Evolutionary conservation across 2,888 invertebrate species (phyloP).

Genomic region (Calliphora vomitoria): DNA sequence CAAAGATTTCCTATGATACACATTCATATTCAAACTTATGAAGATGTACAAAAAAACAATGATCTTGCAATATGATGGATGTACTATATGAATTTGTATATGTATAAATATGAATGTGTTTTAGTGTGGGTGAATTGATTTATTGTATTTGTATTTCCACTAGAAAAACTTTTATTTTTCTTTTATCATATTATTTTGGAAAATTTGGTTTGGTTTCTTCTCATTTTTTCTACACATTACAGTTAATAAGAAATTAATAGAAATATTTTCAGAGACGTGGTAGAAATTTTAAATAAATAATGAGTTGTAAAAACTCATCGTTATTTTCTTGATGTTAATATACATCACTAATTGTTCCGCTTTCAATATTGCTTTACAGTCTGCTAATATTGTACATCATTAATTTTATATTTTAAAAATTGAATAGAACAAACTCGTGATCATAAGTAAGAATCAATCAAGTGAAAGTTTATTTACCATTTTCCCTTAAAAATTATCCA

Average conservation of each 20-base stretch:
- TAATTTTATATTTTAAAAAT: no score
- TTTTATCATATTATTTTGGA: slow-evolving; percentile 48
- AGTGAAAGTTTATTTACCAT: no score
- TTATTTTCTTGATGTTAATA: no score
- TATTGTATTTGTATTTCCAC: slow-evolving; percentile 40
- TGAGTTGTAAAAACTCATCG: background rate
- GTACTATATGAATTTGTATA: background rate
- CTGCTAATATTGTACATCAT: no score
- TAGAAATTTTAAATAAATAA: background rate
- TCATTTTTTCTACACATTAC: background rate
- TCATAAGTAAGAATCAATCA: no score
- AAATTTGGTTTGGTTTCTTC: slow-evolving; percentile 33
- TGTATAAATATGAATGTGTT: background rate
- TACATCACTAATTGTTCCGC: no score
- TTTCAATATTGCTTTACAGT: no score
- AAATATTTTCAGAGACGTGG: slow-evolving; percentile 10
- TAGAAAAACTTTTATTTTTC: slow-evolving; percentile 38
- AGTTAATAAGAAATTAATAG: background rate
- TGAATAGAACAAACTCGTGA: no score
- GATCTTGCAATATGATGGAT: slow-evolving; percentile 46
- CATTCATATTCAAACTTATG: slow-evolving; percentile 18
- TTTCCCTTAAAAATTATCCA: no score
- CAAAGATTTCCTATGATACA: slow-evolving; percentile 41
- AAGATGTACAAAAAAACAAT: background rate
- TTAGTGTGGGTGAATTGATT: background rate